A percentile compares a stretch with the other conserved stretches of the same genome.
Evolutionary conservation across 2,113 vertebrate genomes (phyloP).

Genomic region (Bombycilla garrulus): DNA sequence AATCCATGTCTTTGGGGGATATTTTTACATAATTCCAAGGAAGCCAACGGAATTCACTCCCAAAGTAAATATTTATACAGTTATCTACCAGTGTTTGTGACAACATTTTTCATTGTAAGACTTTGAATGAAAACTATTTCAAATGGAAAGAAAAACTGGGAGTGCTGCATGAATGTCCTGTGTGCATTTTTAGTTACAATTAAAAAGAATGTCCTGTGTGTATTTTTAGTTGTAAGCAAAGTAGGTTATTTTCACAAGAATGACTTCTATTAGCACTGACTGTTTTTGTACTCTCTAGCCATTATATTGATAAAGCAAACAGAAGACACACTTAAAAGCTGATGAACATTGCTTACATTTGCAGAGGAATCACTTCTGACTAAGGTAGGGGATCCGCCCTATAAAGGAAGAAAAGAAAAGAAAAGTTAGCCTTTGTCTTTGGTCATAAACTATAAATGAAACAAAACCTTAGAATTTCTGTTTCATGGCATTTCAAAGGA

Average conservation of each 20-base stretch:
- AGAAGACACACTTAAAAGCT: neutral
- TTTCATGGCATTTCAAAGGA: neutral
- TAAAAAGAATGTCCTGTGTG: neutral
- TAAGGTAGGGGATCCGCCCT: constrained; percentile 37
- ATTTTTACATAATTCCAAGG: neutral
- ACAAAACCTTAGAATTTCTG: neutral
- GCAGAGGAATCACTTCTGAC: constrained; percentile 46
- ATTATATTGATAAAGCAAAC: neutral
- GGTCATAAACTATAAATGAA: neutral
- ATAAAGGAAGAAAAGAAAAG: neutral
- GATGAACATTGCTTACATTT: constrained; percentile 23
- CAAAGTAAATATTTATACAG: neutral
- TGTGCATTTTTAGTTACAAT: neutral
- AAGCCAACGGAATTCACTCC: neutral
- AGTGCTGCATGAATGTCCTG: neutral
- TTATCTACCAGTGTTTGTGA: neutral
- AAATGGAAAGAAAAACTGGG: neutral
- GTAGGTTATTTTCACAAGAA: neutral
- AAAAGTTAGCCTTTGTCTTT: neutral
- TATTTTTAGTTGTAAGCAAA: neutral
- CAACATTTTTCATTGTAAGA: neutral
- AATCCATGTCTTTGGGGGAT: neutral
- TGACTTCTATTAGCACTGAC: neutral
- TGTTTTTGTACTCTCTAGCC: neutral
- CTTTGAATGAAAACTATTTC: neutral